phyloP scores from a whole-genome alignment of 2,888 invertebrate genomes.

The Strigamia maritima region DNA sequence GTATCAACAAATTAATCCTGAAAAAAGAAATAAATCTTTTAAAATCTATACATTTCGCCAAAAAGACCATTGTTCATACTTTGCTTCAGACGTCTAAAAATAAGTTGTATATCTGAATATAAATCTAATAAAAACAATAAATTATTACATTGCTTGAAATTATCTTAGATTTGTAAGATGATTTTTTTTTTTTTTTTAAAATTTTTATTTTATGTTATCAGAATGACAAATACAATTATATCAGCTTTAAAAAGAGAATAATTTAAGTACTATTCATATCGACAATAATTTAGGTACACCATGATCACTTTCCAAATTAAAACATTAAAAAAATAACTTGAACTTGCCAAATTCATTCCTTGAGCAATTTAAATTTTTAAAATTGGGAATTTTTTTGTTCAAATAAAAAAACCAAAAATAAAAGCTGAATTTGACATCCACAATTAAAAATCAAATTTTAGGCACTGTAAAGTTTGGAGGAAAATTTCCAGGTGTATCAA shows the following conservation, averaged over 20 bases:
- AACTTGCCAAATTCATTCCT: not conserved
- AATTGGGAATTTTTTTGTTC: not conserved
- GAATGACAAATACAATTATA: constrained; percentile 12
- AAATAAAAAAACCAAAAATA: not conserved
- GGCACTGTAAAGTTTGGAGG: constrained; percentile 1
- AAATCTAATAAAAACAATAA: too few species aligned
- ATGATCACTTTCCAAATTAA: constrained; percentile 15
- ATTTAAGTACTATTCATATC: not conserved
- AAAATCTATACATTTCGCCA: too few species aligned
- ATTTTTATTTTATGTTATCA: not conserved
- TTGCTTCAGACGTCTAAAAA: too few species aligned
- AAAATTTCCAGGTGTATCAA: not conserved
- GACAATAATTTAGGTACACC: constrained; percentile 1
- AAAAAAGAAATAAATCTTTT: too few species aligned
- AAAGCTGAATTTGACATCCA: not conserved
- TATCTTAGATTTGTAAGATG: too few species aligned
- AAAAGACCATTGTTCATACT: too few species aligned
- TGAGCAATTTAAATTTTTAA: constrained; percentile 1
- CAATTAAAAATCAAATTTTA: not conserved
- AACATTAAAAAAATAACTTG: not conserved
- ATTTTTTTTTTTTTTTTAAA: not conserved
- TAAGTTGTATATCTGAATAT: too few species aligned
- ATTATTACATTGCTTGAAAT: too few species aligned
- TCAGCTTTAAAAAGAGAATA: constrained; percentile 11
- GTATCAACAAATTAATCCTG: too few species aligned